Evolutionary conservation across 2,113 vertebrate species (phyloP).

Genomic region (Nannospalax galili): DNA sequence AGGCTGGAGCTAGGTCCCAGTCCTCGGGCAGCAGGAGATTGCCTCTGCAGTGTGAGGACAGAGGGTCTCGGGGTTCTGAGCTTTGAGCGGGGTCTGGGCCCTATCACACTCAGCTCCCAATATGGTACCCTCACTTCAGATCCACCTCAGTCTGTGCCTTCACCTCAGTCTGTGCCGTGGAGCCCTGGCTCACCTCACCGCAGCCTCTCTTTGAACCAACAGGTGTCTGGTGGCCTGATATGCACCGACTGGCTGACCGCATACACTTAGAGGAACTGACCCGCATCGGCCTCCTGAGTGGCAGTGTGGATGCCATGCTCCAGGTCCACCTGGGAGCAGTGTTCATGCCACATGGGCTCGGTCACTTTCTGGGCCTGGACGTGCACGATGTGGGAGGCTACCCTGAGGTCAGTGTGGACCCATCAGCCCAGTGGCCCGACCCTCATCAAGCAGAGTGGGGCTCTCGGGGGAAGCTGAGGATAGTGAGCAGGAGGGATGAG

Average conservation of each 20-base stretch:
- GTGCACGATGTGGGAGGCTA: constrained; percentile 99
- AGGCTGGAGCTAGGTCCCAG: neutral
- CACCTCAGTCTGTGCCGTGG: neutral
- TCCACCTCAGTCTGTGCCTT: neutral
- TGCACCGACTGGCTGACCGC: constrained; percentile 95
- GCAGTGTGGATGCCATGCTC: constrained; percentile 94
- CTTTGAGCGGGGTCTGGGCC: neutral
- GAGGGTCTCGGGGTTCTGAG: neutral
- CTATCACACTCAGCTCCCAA: rapidly evolving
- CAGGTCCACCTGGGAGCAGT: constrained; percentile 94
- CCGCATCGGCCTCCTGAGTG: constrained; percentile 90
- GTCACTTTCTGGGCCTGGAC: constrained; percentile 97
- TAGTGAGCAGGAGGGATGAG: neutral
- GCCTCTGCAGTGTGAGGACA: neutral
- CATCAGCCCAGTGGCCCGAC: rapidly evolving
- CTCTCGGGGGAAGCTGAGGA: neutral
- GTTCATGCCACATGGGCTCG: constrained; percentile 98
- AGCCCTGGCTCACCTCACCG: neutral
- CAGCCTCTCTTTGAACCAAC: neutral
- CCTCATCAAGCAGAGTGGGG: neutral
- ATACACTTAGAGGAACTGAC: constrained; percentile 95
- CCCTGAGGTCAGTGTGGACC: constrained; percentile 91
- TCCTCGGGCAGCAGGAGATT: neutral
- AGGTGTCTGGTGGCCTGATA: constrained; percentile 96
- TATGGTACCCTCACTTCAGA: neutral